phyloP scores from a whole-genome alignment of 1,140 invertebrate species.

The Drosophila kurseongensis region DNA sequence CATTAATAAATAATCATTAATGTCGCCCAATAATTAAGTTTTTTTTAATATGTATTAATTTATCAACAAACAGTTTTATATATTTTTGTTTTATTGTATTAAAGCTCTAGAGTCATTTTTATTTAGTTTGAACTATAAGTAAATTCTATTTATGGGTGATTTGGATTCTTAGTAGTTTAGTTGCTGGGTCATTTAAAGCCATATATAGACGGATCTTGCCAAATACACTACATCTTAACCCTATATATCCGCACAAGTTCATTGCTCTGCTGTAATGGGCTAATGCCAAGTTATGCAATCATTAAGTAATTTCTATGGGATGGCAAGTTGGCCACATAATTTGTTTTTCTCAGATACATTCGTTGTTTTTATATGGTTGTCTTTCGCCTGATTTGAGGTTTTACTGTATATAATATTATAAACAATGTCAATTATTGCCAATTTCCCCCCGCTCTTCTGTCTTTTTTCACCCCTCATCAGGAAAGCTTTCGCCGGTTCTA shows the following conservation, averaged over 20 bases:
- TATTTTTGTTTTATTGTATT: background rate
- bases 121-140: too few relatives aligned
- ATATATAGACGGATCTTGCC: background rate
- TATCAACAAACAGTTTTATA: background rate
- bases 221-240: constrained; percentile 2
- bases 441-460: background rate
- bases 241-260: constrained; percentile 13
- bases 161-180: background rate
- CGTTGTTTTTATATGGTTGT: too few relatives aligned
- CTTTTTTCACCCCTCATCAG: background rate
- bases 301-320: constrained; percentile 62
- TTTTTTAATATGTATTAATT: too few relatives aligned
- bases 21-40: too few relatives aligned
- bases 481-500: constrained; percentile 71
- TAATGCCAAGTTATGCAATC: constrained; percentile 72
- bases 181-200: background rate
- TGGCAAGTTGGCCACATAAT: constrained; percentile 28
- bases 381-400: background rate
- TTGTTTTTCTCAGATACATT: constrained; percentile 25
- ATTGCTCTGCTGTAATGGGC: constrained; percentile 19
- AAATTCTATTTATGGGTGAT: background rate
- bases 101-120: too few relatives aligned
- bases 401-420: constrained; percentile 28
- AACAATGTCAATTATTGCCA: constrained; percentile 34
- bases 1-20: too few relatives aligned